A percentile compares a stretch with the other conserved stretches of the same genome.
Conservation (phyloP, 1,140 invertebrate genomes). For the Aphaenogaster ashmeadi region DNA sequence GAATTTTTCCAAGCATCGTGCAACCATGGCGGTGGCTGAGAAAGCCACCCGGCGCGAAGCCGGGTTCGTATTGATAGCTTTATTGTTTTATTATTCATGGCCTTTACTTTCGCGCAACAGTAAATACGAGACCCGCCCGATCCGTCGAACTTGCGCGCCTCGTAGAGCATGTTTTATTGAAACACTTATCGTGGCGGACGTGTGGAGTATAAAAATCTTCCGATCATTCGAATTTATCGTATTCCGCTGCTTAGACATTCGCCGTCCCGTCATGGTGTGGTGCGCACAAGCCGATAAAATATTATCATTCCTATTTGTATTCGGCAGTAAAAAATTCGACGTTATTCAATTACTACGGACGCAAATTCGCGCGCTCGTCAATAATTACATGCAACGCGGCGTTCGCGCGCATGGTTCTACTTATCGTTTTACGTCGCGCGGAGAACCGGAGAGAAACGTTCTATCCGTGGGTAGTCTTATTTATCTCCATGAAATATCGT, state of each 20-base stretch:
- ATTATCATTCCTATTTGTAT: constrained; percentile 48
- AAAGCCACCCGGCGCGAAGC: neutral
- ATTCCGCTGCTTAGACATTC: constrained; percentile 48
- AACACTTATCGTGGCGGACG: constrained; percentile 76
- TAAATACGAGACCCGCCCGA: constrained; percentile 69
- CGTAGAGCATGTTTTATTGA: constrained; percentile 80
- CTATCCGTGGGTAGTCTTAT: constrained; percentile 26
- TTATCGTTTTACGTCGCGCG: constrained; percentile 10
- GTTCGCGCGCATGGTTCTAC: neutral
- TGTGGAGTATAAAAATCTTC: constrained; percentile 73
- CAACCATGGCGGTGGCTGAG: constrained; percentile 50
- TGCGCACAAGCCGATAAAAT: constrained; percentile 36
- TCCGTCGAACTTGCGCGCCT: constrained; percentile 60
- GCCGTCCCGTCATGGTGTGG: constrained; percentile 15
- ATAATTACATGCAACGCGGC: constrained; percentile 28
- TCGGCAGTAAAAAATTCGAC: constrained; percentile 9
- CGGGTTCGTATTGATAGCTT: constrained; percentile 52
- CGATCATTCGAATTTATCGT: constrained; percentile 74
- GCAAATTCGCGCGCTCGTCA: constrained; percentile 33
- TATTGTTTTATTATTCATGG: constrained; percentile 74
- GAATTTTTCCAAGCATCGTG: constrained; percentile 44
- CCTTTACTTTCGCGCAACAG: constrained; percentile 66
- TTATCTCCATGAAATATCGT: constrained; percentile 32
- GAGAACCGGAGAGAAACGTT: constrained; percentile 38
- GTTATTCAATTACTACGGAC: constrained; percentile 41